Conservation (phyloP, 2,888 invertebrate genomes). For the Adineta ricciae region DNA sequence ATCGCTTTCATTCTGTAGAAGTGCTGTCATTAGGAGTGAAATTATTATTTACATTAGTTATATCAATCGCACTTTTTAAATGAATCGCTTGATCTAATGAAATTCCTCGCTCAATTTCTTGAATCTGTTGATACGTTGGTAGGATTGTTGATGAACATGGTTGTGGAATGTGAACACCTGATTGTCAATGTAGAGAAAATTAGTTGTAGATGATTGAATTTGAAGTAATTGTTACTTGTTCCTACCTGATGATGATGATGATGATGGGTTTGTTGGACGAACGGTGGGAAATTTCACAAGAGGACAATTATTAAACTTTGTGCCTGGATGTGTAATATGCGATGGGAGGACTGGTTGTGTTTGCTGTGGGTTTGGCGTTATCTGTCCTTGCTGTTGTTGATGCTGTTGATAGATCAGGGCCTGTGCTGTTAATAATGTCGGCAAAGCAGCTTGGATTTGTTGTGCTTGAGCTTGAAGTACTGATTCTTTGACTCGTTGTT, state of each 20-base stretch:
- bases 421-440: background rate
- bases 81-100: background rate
- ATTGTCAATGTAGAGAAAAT: background rate
- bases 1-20: background rate
- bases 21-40: background rate
- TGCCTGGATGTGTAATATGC: background rate
- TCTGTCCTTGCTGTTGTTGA: background rate
- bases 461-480: constrained; percentile 5
- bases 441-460: background rate
- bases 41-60: background rate
- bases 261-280: background rate
- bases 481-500: background rate
- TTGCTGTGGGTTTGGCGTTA: background rate
- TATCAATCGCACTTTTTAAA: background rate
- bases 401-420: background rate
- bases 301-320: background rate
- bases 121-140: background rate
- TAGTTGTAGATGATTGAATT: background rate
- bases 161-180: background rate
- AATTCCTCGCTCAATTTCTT: constrained; percentile 2
- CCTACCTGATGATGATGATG: background rate
- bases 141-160: background rate
- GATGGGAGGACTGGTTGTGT: background rate
- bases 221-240: background rate
- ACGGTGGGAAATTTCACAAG: background rate